Evolutionary conservation across 2,797 vertebrate genomes (phyloP), one percentile per base, ranked within the genome.

Genomic region (Scomberomorus guttatus): DNA sequence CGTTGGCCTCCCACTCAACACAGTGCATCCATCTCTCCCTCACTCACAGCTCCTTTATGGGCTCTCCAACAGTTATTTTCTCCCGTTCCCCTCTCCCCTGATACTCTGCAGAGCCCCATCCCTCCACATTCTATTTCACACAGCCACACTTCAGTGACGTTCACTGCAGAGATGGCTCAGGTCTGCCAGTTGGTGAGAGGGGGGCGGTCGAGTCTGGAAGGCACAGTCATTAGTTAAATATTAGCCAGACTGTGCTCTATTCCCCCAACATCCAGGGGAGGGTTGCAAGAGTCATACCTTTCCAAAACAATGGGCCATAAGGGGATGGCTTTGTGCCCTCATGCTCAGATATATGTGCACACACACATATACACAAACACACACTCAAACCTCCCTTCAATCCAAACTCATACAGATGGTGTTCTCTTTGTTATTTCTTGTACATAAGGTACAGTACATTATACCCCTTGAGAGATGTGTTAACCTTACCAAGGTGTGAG

Each of bases 201-300:
- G 87, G 87, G 87, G 79, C 32, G 62, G 89, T 76, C 76, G 73
- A 86, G 80, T 83, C 87, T 89, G 75, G 84, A 89, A 90, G 91
- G 81, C 88, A 83, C 84, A 90, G 87, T 91, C 93, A 94, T 94
- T 94, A 94, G 94, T 95, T 95, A 95, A 95, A 94, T 93, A 94
- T 95, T 93, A 94, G 90, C 92, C 92, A 93, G 91, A 78, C 93
- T 94, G 90, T 90, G 89, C 90, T 88, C 81, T 90, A 89, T 90
- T 93, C 88, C 87, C 77, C 83, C 71, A 81, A 72, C 82, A 88
- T 84, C 82, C 58, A 83, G 42, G 77, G 84, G 83, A 88, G 82
- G 87, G 80, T 68, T 64, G 68, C 77, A 77, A 39, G 73, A 90
- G 87, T 75, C 78, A 80, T 86, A 80, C 68, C 75, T 81, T 84